Evolutionary conservation across 2,888 invertebrate genomes (phyloP).

Genomic region (Odontothrips loti): DNA sequence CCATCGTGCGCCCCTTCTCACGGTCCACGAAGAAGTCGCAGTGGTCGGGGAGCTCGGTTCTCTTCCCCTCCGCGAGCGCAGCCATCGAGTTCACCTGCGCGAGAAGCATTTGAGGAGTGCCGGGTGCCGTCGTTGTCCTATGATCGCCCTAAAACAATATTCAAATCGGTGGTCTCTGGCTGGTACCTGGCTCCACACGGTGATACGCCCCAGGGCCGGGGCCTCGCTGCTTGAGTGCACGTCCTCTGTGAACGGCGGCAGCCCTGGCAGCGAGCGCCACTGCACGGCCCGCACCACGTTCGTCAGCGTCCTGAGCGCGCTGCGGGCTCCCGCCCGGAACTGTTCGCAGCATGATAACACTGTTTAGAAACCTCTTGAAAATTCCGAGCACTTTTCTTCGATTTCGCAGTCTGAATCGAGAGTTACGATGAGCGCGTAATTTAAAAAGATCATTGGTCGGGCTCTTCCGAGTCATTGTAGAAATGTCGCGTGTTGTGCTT

Average conservation of each 20-base stretch:
- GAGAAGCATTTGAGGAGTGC: too few relatives aligned
- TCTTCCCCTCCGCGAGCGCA: not conserved
- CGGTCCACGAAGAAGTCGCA: not conserved
- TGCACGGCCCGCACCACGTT: not conserved
- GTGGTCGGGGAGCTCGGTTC: not conserved
- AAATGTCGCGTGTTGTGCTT: too few relatives aligned
- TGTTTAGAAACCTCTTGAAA: too few relatives aligned
- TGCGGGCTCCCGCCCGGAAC: slow-evolving; percentile 1
- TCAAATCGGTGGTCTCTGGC: too few relatives aligned
- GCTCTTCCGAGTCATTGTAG: too few relatives aligned
- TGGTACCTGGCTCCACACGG: not conserved
- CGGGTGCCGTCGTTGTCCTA: too few relatives aligned
- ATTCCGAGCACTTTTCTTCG: too few relatives aligned
- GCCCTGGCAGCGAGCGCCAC: not conserved
- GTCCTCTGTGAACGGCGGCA: not conserved
- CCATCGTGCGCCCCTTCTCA: not conserved
- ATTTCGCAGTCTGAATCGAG: too few relatives aligned
- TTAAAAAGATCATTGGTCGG: too few relatives aligned
- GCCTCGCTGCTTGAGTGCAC: not conserved
- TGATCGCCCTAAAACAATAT: too few relatives aligned
- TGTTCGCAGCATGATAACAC: too few relatives aligned
- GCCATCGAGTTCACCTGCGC: not conserved
- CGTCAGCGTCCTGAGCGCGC: not conserved
- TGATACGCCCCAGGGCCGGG: not conserved
- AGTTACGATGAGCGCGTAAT: too few relatives aligned